Evolutionary conservation across 2,113 vertebrate species (phyloP), one percentile per base, ranked within the genome.

Genomic region (Takifugu bimaculatus): DNA sequence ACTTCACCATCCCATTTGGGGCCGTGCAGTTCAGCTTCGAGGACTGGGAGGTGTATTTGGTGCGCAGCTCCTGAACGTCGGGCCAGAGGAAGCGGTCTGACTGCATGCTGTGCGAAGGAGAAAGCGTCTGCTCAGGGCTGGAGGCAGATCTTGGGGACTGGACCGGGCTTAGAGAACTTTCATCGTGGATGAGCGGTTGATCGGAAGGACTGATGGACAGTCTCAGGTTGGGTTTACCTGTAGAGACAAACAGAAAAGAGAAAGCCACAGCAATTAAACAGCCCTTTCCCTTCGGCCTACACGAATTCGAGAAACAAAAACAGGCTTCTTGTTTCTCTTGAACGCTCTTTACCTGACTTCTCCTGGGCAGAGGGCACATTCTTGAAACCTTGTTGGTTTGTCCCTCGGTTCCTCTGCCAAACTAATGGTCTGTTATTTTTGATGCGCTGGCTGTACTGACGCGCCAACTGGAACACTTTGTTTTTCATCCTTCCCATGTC

Each of bases 371-470:
- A 72, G 3, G 87, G 55, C 42, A 75, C 4, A 13, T 66, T 77
- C 60, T 54, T 82, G 62, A 77, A 70, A 39, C 60, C 44, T 0
- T 88, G 76, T 0, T 70, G 83, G 57, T 63, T 85, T 0, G 44
- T 47, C 0, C 71, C 77, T 47, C 70, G 85, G 0, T 60, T 78
- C 42, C 54, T 77, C 49, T 78, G 65, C 78, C 71, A 89, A 1
- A 84, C 54, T 1, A n/a, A 4, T 0, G 84, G 88, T 53, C 54
- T 85, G 81, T 79, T 93, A 65, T 87, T 93, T 82, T 95, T 98
- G 74, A 97, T 96, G 56, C 96, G 93, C 71, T 98, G 95, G 82
- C 96, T 98, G 85, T 96, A 98, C 75, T 96, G 95, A 35, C 96
- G 92, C 0, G 96, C 96, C 84, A 98, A 75, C 78, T 95, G 94